Evolutionary conservation across 2,797 vertebrate genomes (phyloP).

Genomic region (Moxostoma hubbsi): DNA sequence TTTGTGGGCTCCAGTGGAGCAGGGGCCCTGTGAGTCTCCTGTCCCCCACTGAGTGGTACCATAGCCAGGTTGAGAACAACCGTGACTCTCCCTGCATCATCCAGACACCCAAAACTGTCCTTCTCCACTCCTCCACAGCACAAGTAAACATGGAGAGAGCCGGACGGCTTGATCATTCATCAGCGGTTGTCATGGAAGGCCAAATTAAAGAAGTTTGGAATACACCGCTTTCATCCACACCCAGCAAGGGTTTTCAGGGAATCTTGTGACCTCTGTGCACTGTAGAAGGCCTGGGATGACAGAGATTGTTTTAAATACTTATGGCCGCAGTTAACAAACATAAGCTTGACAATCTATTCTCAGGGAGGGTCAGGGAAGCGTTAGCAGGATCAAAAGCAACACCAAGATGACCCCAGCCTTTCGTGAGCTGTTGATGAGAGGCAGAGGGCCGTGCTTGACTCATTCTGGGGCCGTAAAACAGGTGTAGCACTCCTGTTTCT

Average conservation of each 20-base stretch:
- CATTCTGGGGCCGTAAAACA: slow-evolving; percentile 33
- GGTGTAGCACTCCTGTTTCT: slow-evolving; percentile 44
- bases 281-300: slow-evolving; percentile 60
- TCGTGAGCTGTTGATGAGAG: slow-evolving; percentile 22
- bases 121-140: slow-evolving; percentile 14
- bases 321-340: slow-evolving; percentile 60
- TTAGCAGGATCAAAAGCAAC: slow-evolving; percentile 29
- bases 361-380: slow-evolving; percentile 30
- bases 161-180: slow-evolving; percentile 58
- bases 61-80: slow-evolving; percentile 46
- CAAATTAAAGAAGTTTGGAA: slow-evolving; percentile 69
- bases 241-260: slow-evolving; percentile 51
- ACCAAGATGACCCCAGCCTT: not conserved
- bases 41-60: slow-evolving; percentile 44
- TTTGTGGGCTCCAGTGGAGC: slow-evolving; percentile 11
- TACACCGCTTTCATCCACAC: slow-evolving; percentile 50
- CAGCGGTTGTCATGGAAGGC: slow-evolving; percentile 67
- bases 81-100: slow-evolving; percentile 34
- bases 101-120: not conserved
- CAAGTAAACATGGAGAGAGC: slow-evolving; percentile 45
- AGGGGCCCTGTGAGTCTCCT: not conserved
- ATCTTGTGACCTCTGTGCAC: slow-evolving; percentile 60
- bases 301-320: slow-evolving; percentile 64
- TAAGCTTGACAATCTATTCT: slow-evolving; percentile 54
- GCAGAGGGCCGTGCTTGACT: slow-evolving; percentile 9